Evolutionary conservation across 2,888 invertebrate species (phyloP), one percentile per base, ranked within the genome.

Genomic region (Carabus problematicus): DNA sequence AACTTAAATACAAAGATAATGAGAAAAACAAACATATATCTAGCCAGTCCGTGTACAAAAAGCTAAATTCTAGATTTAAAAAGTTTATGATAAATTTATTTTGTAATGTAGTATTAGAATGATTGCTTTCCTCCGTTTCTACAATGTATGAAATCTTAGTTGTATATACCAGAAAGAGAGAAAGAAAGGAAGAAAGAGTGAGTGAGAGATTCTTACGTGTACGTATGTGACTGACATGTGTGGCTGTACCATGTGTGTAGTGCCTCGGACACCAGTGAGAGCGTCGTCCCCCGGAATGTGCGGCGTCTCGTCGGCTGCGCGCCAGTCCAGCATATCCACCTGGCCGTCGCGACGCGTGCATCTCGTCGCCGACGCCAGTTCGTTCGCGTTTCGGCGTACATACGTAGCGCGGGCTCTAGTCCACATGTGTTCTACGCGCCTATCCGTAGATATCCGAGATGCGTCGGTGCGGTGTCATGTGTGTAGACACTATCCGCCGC

Each of bases 381-480:
- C 47, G 62, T n/a, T 45, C 42, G 43, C 42, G 42, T 60, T 60
- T 60, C 41, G 41, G 42, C 60, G 60, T 70, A 72, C 71, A 72
- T 70, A 72, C 43, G 68, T 69, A 63, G 71, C 69, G 71, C 72
- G 72, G 70, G 71, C 72, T 72, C 69, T 45, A 71, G 64, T 62
- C 64, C 45, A 66, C 70, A 63, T 59, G 55, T 16, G 56, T 41
- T 60, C 41, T 70, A 42, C 64, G 63, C 66, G 18, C 64, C 45
- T 40, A 29, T 3, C 29, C 6, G 3, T 29, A 29, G 3, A 2
- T 29, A 29, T 29, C 29, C 70, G 60, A 63, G 49, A 47, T 61
- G 49, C 54, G 64, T 54, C 66, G 64, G 59, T 61, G 55, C 63
- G 55, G 72, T 71, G 72, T 71, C 68, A 70, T 63, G 62, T 40